Base-by-base conservation (phyloP, 2,888 invertebrate genomes). In the Troides helena region DNA sequence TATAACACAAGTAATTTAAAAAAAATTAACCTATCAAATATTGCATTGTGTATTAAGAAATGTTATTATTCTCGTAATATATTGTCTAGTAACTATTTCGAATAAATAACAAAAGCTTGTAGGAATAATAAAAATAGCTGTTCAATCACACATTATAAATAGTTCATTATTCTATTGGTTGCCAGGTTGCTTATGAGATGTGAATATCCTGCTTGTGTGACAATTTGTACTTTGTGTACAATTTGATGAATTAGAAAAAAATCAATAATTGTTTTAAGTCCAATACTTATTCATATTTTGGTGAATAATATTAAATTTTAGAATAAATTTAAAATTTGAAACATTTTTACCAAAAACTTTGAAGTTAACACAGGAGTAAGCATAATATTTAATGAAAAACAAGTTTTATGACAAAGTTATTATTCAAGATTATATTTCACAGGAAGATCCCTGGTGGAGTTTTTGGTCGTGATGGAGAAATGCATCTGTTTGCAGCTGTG, bases 401-500 rank as follows among this genome's bases (percentile, higher is more conserved):
- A 14, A 53, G n/a, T 53, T 53, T n/a, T 18, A 18, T 18, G 53
- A 53, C 53, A 53, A n/a, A 7, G 53, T n/a, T 53, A 53, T 17
- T 50, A 25, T 23, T 25, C 18, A 58, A 65, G 12, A 5, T 65
- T 57, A 8, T 65, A 39, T 36, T 74, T 75, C 72, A 56, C 75
- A 93, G 99, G 74, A 99, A 99, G 94, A 96, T 99, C 79, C 99
- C 99, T 21, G 98, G 98, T 70, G 99, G 99, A 53, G 97, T 99
- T 72, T 99, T 99, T 92, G 98, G 99, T 0, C 95, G 96, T 50
- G 96, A 97, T 68, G 97, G 97, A 73, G 99, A 99, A 88, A 95
- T 96, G 89, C 95, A 96, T 77, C 94, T 99, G 72, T 98, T 99
- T 87, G 95, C 96, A 74, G 96, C 98, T 68, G 96, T 99, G 76